Evolutionary conservation across 2,888 invertebrate genomes (phyloP).

Genomic region (Lomographa bimaculata): DNA sequence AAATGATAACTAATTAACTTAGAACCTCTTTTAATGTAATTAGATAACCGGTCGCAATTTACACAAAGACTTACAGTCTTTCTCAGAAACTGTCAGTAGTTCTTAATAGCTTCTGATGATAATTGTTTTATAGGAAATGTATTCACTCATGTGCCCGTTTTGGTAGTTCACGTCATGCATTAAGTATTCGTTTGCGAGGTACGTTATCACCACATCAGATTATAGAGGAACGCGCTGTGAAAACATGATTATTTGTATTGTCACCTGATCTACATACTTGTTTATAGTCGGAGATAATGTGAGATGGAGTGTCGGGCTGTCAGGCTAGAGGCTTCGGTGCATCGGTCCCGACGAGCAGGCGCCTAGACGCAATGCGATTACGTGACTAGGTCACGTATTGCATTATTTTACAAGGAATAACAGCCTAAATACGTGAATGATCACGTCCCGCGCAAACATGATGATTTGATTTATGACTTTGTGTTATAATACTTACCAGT

Average conservation of each 20-base stretch:
- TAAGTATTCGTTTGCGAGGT: constrained; percentile 54
- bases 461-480: constrained; percentile 1
- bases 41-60: constrained; percentile 10
- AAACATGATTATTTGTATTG: constrained; percentile 71
- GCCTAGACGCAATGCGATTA: constrained; percentile 44
- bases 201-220: constrained; percentile 64
- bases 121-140: constrained; percentile 7
- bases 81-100: constrained; percentile 11
- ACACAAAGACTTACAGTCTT: constrained; percentile 13
- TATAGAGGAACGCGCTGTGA: constrained; percentile 68
- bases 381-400: constrained; percentile 72
- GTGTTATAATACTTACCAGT: constrained; percentile 2
- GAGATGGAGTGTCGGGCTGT: constrained; percentile 23
- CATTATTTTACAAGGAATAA: constrained; percentile 53
- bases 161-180: constrained; percentile 44
- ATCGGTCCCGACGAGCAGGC: constrained; percentile 25
- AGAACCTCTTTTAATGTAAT: constrained; percentile 7
- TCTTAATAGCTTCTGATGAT: constrained; percentile 7
- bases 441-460: constrained; percentile 47
- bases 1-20: constrained; percentile 9
- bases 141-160: constrained; percentile 29
- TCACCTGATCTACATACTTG: constrained; percentile 68
- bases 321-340: constrained; percentile 15
- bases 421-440: constrained; percentile 41
- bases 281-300: constrained; percentile 58